Percentiles rank a stretch among this genome's conserved stretches.
Conservation (phyloP, 2,888 invertebrate genomes). For the Sceliomorpha sp. region DNA sequence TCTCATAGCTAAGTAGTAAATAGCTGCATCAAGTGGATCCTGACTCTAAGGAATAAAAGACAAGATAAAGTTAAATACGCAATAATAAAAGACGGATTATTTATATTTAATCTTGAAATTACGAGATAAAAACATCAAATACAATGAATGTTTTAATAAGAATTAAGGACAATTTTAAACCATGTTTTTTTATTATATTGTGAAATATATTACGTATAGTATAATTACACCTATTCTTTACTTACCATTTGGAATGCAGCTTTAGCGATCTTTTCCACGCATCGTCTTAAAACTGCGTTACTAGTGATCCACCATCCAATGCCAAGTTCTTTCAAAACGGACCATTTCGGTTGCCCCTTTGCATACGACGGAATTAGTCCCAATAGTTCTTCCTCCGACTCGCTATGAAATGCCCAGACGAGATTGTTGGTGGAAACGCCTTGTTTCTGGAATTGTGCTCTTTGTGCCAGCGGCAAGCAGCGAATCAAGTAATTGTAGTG, state of each 20-base stretch:
- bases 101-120: no score
- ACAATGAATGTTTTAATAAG: no score
- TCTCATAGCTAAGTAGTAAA: conserved; percentile 98
- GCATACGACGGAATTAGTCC: conserved; percentile 93
- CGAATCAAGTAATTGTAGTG: conserved; percentile 97
- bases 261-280: conserved; percentile 96
- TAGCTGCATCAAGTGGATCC: conserved; percentile 98
- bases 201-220: background rate
- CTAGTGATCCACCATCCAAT: conserved; percentile 98
- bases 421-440: conserved; percentile 94
- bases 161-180: no score
- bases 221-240: no score
- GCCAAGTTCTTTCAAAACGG: conserved; percentile 92
- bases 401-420: conserved; percentile 99
- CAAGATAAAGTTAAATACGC: background rate
- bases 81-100: no score
- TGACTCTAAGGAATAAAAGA: conserved; percentile 82
- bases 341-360: conserved; percentile 93
- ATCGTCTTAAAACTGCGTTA: conserved; percentile 88
- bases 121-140: no score
- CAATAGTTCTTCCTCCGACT: conserved; percentile 96
- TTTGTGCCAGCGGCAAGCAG: conserved; percentile 94
- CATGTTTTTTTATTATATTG: background rate
- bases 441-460: conserved; percentile 91
- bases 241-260: conserved; percentile 88